These are phyloP conservation scores for Macrophya alboannulata DNA, from an alignment of 2,888 invertebrate species.

Conservation along the genomic window DNA sequence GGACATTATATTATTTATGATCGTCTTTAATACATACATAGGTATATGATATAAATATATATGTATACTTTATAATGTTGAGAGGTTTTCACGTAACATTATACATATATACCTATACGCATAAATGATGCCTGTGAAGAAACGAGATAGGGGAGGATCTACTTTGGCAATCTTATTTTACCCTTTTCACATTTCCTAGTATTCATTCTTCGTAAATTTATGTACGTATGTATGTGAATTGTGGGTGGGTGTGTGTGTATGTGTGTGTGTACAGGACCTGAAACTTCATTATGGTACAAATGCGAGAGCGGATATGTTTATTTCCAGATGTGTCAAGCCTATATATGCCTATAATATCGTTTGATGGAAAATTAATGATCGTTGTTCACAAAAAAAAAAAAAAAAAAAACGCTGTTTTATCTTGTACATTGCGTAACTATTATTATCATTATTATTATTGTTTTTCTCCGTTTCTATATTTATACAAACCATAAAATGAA, in stretches of 20 bases:
- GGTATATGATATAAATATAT: neutral
- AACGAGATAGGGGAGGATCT: neutral
- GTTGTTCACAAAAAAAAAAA: constrained; percentile 5
- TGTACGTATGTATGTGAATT: neutral
- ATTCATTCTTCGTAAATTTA: neutral
- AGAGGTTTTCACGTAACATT: constrained; percentile 11
- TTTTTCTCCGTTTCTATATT: neutral
- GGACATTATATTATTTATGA: neutral
- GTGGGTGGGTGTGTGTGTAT: neutral
- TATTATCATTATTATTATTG: neutral
- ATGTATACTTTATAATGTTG: neutral
- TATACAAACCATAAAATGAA: neutral
- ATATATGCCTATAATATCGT: neutral
- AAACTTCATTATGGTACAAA: constrained; percentile 26
- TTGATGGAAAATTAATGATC: neutral
- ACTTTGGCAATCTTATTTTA: constrained; percentile 22
- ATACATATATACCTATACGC: neutral
- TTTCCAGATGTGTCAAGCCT: constrained; percentile 1
- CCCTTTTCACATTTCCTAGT: constrained; percentile 19
- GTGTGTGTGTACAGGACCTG: neutral
- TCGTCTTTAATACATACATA: neutral
- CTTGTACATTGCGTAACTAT: neutral
- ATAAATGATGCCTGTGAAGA: neutral
- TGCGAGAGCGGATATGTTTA: constrained; percentile 19
- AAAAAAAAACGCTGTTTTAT: neutral